Conservation (phyloP, 2,797 vertebrate species). For the Pteronotus mesoamericanus region DNA sequence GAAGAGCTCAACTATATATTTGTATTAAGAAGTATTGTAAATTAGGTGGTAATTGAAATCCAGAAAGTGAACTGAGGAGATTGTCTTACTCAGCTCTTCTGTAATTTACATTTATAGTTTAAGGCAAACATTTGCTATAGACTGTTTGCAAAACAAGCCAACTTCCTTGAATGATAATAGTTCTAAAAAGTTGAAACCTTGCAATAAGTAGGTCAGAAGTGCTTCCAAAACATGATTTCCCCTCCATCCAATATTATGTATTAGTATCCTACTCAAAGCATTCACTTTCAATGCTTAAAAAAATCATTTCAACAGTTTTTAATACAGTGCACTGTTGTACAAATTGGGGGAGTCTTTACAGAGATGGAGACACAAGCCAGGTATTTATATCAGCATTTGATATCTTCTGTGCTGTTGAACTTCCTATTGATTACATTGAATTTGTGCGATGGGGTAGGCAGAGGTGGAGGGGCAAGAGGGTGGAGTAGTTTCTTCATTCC, state of each 20-base stretch:
- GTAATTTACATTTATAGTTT: not conserved
- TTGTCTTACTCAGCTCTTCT: not conserved
- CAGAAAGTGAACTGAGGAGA: not conserved
- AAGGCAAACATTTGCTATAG: not conserved
- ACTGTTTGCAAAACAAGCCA: not conserved
- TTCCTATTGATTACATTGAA: not conserved
- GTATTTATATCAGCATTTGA: not conserved
- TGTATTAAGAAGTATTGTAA: conserved; percentile 47
- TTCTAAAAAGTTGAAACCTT: not conserved
- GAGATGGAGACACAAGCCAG: not conserved
- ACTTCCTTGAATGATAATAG: not conserved
- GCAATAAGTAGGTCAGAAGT: not conserved
- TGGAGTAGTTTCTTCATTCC: not conserved
- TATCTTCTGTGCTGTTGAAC: not conserved
- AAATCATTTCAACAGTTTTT: not conserved
- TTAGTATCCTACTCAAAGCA: not conserved
- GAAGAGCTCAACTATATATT: conserved; percentile 30
- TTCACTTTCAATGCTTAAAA: not conserved
- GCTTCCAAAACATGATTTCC: not conserved
- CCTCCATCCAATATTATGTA: not conserved
- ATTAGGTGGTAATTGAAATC: conserved; percentile 61
- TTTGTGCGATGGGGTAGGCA: not conserved
- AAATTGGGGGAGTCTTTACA: not conserved
- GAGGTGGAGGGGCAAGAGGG: not conserved
- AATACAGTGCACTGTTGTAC: not conserved